Evolutionary conservation across 1,140 invertebrate genomes (phyloP).

Genomic region (Solenopsis fugax): DNA sequence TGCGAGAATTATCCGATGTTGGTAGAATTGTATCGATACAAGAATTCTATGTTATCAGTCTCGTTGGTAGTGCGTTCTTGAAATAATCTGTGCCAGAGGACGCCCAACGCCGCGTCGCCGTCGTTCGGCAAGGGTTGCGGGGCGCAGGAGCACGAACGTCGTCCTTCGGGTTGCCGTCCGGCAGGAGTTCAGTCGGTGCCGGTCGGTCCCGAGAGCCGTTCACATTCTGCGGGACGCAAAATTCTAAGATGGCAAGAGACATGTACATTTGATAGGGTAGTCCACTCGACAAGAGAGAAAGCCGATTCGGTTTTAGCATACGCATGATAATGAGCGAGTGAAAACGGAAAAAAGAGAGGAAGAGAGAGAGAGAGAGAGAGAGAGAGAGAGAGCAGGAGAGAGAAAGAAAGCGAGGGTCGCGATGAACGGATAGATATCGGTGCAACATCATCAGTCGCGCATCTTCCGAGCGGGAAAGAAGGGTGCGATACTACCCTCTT

Average conservation of each 20-base stretch:
- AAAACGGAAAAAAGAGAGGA: neutral
- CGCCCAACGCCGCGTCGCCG: neutral
- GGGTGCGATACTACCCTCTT: conserved; percentile 48
- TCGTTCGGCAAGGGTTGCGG: neutral
- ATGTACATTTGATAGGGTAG: conserved; percentile 81
- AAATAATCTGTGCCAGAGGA: neutral
- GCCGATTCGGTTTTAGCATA: conserved; percentile 19
- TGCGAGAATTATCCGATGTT: neutral
- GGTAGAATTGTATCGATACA: neutral
- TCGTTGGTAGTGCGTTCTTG: neutral
- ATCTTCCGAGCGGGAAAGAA: conserved; percentile 7
- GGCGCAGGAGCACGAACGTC: conserved; percentile 69
- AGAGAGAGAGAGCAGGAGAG: neutral
- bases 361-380: conserved; percentile 12
- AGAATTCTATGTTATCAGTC: neutral
- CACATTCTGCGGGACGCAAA: conserved; percentile 71
- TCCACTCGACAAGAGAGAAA: conserved; percentile 64
- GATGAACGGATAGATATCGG: conserved; percentile 62
- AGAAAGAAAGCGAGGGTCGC: conserved; percentile 8
- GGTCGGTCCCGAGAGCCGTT: conserved; percentile 82
- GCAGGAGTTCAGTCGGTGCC: conserved; percentile 82
- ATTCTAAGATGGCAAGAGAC: conserved; percentile 79
- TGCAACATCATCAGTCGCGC: conserved; percentile 52
- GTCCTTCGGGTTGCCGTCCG: conserved; percentile 76
- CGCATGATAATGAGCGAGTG: conserved; percentile 61